These are phyloP conservation scores for Amorpha juglandis DNA, from an alignment of 2,888 invertebrate species.

Conservation along the genomic window DNA sequence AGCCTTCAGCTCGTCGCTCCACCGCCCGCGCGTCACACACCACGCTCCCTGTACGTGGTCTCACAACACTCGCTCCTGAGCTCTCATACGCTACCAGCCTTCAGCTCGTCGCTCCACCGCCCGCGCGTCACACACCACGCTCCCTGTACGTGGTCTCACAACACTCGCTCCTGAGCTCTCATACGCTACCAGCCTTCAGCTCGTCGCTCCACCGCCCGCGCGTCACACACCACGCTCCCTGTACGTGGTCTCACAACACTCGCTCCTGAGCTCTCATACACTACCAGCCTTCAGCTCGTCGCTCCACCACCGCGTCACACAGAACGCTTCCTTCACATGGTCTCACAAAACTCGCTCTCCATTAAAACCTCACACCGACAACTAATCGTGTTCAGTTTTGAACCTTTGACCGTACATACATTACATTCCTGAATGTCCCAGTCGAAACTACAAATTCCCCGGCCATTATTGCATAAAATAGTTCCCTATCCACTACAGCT, in stretches of 20 bases:
- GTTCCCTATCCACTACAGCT: constrained; percentile 23
- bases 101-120: not conserved
- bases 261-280: not conserved
- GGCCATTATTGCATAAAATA: constrained; percentile 12
- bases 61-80: not conserved
- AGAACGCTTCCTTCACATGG: not conserved
- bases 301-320: too few species aligned
- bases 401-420: not conserved
- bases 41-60: not conserved
- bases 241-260: not conserved
- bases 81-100: not conserved
- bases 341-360: not conserved
- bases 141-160: constrained; percentile 1
- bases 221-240: not conserved
- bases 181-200: not conserved
- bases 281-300: constrained; percentile 1
- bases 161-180: not conserved
- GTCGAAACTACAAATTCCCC: constrained; percentile 10
- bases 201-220: not conserved
- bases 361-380: not conserved
- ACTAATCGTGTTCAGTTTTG: not conserved
- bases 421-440: constrained; percentile 10
- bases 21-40: too few species aligned
- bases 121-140: constrained; percentile 1
- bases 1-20: too few species aligned